These are phyloP conservation scores for Paralvinella palmiformis DNA, from an alignment of 1,140 invertebrate species.

Conservation along the genomic window DNA sequence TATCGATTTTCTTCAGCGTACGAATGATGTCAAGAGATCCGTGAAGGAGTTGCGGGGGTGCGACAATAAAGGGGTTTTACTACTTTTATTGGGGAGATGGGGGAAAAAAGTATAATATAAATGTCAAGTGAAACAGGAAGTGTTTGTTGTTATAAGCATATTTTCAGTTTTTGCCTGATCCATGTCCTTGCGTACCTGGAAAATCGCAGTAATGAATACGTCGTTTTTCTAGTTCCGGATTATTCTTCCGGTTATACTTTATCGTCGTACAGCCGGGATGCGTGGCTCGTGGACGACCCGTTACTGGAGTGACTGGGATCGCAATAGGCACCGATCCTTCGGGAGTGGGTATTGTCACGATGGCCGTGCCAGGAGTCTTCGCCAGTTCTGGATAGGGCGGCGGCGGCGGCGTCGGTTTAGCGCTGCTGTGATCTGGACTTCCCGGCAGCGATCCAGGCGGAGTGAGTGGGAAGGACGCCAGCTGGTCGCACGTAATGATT, in stretches of 20 bases:
- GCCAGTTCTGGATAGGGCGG: background rate
- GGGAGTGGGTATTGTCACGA: background rate
- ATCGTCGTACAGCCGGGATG: slow-evolving; percentile 49
- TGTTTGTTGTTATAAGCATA: no score
- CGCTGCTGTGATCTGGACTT: background rate
- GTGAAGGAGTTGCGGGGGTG: no score
- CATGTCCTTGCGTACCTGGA: slow-evolving; percentile 82
- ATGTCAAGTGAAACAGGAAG: no score
- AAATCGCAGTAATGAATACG: slow-evolving; percentile 93
- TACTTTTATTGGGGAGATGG: no score
- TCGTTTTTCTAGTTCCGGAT: slow-evolving; percentile 90
- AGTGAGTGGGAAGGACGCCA: background rate
- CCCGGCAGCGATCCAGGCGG: background rate
- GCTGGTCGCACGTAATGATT: no score
- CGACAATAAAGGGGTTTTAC: no score
- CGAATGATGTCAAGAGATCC: no score
- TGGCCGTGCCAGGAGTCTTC: background rate
- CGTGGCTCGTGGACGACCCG: slow-evolving; percentile 34
- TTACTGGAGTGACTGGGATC: slow-evolving; percentile 18
- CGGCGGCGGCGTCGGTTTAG: background rate
- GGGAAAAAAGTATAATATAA: no score
- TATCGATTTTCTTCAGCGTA: no score
- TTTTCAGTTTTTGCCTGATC: no score
- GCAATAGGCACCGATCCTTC: background rate
- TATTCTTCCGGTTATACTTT: slow-evolving; percentile 84